phyloP scores from a whole-genome alignment of 2,113 vertebrate genomes.

The Trochalopteron elliotii region DNA sequence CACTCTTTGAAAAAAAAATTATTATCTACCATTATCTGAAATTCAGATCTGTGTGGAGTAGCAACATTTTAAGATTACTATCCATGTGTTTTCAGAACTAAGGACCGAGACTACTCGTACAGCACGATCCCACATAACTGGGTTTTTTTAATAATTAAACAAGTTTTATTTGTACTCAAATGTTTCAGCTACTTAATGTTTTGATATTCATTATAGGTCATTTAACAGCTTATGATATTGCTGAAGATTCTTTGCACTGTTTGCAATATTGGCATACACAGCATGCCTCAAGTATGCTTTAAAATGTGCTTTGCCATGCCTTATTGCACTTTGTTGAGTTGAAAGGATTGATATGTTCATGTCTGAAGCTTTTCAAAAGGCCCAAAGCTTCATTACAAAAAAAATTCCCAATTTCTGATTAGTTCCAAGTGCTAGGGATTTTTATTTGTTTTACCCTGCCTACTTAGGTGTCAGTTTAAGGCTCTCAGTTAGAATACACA shows the following conservation, averaged over 20 bases:
- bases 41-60: not conserved
- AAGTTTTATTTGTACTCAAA: not conserved
- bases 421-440: not conserved
- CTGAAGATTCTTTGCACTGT: not conserved
- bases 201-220: not conserved
- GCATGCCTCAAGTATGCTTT: not conserved
- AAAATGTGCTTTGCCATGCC: not conserved
- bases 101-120: not conserved
- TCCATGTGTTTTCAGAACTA: not conserved
- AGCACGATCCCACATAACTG: not conserved
- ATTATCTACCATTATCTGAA: not conserved
- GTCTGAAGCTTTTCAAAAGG: not conserved
- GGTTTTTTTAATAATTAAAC: not conserved
- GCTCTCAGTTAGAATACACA: not conserved
- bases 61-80: not conserved
- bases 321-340: not conserved
- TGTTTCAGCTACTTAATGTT: not conserved
- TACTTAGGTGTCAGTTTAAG: not conserved
- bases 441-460: not conserved
- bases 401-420: not conserved
- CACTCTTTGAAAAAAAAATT: not conserved
- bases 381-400: not conserved
- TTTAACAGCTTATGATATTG: not conserved
- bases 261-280: not conserved
- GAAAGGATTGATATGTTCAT: not conserved